Evolutionary conservation across 2,797 vertebrate species (phyloP), one percentile per base, ranked within the genome.

Genomic region (Astyanax mexicanus): DNA sequence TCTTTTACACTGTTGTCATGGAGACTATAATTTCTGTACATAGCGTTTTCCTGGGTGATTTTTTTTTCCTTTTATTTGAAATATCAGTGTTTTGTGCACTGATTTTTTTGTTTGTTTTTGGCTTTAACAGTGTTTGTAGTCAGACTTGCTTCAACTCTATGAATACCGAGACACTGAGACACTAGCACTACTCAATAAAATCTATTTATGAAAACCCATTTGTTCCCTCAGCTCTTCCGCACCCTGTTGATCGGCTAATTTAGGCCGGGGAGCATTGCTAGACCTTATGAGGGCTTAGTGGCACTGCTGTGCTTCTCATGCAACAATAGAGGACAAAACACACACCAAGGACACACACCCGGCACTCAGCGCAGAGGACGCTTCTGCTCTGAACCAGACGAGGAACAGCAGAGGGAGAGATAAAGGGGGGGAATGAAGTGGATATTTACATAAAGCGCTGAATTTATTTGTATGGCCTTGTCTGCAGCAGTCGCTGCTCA

Each of bases 291-390:
- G 84, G 80, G 75, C 77, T 81, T 83, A 79, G 83, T 83, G 81
- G 84, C 84, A 81, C 83, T 61, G 82, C 77, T 81, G 78, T 55
- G 45, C 80, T 79, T 83, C 78, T 25, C 32, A 75, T 84, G 74
- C 62, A 73, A 79, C 83, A 88, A 87, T 81, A 85, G 78, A 84
- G 81, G 80, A 87, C 85, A 82, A 80, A 83, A 84, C 81, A 77
- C 67, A 74, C 45, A 38, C 27, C 51, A 57, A 75, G 75, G 81
- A 86, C 84, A 51, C 82, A 75, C 65, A 80, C 37, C 27, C 21
- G 40, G 42, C 40, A 37, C 44, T 65, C 40, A 72, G 75, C 54
- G 51, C 2, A 27, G 51, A 54, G 51, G 51, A 25, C 6, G 19
- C 11, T 21, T 52, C 49, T 52, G 45, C 45, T 49, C 45, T 49